Base-by-base conservation (phyloP, 1,140 invertebrate genomes). In the Octopus bimaculoides region DNA sequence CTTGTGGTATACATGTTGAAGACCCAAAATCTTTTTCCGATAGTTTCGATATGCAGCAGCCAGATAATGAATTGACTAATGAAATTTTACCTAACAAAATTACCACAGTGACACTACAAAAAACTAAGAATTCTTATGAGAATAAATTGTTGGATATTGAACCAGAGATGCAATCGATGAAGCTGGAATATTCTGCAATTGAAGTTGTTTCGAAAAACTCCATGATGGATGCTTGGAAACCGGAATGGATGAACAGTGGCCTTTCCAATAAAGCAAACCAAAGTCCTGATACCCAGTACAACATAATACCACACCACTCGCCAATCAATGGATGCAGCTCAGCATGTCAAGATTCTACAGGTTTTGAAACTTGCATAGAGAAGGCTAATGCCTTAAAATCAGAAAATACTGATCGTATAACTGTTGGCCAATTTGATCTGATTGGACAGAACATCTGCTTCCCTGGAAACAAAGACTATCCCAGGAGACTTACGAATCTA, bases 1-100 rank as follows among this genome's bases (percentile, higher is more conserved):
- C 66, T 10, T 71, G 14, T 71, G 66, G 66, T 12, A 71, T 71
- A 71, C 66, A 71, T 71, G 66, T 71, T 12, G 66, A 71, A 71
- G 66, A 71, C 26, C 66, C 66, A 8, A 71, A 20, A 14, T 12
- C 66, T n/a, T 17, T 71, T 71, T 14, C 66, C 1, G 66, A 71
- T 6, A 71, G 14, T 71, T 71, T 17, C 6, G 66, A 71, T n/a
- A 20, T 12, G 66, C 9, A 9, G 26, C 17, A 71, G 14, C 8
- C 26, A 41, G 26, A 41, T 3, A 41, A 41, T 41, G 26, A 41
- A 41, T 41, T 41, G 26, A 41, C 26, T 41, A 41, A 41, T 41
- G 26, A 41, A 41, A 41, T 41, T 41, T 41, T 41, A 41, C 26
- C 26, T 41, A 41, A 41, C 26, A 41, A 41, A 41, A 41, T 41